phyloP scores from a whole-genome alignment of 2,888 invertebrate species.

The Lepeophtheirus nordmannii region DNA sequence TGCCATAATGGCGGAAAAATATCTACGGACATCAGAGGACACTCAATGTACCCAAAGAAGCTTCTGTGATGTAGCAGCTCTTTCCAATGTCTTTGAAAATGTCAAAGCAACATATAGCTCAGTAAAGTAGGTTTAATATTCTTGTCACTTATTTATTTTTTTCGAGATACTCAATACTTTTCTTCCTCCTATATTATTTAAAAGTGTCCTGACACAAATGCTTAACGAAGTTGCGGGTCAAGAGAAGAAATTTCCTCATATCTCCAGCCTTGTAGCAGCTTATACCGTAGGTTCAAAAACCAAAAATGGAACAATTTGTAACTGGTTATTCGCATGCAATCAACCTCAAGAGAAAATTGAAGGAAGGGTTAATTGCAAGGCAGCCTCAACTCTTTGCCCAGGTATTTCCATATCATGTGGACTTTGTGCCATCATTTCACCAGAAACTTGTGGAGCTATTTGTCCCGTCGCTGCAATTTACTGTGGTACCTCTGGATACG shows the following conservation, averaged over 20 bases:
- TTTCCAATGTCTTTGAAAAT: not conserved
- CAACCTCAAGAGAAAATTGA: not conserved
- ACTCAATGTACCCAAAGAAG: not conserved
- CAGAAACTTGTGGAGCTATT: slow-evolving; percentile 3
- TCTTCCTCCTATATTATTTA: not conserved
- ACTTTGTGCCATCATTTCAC: slow-evolving; percentile 6
- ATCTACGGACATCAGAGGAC: not conserved
- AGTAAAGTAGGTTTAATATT: slow-evolving; percentile 1
- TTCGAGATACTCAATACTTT: not conserved
- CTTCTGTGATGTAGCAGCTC: slow-evolving; percentile 11
- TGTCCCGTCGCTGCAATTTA: slow-evolving; percentile 6
- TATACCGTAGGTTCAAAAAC: slow-evolving; percentile 8
- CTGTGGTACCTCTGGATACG: slow-evolving; percentile 11
- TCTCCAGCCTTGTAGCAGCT: slow-evolving; percentile 1
- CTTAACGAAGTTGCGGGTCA: not conserved
- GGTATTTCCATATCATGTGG: slow-evolving; percentile 11
- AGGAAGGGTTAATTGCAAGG: not conserved
- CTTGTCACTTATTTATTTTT: not conserved
- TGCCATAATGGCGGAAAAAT: slow-evolving; percentile 14
- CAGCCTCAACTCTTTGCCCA: slow-evolving; percentile 1
- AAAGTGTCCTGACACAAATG: not conserved
- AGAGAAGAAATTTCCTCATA: not conserved
- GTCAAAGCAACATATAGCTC: not conserved
- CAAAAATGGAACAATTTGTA: not conserved
- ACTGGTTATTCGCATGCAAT: slow-evolving; percentile 5